A percentile compares a stretch with the other conserved stretches of the same genome.
These are phyloP conservation scores for Oryzias javanicus DNA, from an alignment of 2,113 vertebrate species.

Conservation along the genomic window DNA sequence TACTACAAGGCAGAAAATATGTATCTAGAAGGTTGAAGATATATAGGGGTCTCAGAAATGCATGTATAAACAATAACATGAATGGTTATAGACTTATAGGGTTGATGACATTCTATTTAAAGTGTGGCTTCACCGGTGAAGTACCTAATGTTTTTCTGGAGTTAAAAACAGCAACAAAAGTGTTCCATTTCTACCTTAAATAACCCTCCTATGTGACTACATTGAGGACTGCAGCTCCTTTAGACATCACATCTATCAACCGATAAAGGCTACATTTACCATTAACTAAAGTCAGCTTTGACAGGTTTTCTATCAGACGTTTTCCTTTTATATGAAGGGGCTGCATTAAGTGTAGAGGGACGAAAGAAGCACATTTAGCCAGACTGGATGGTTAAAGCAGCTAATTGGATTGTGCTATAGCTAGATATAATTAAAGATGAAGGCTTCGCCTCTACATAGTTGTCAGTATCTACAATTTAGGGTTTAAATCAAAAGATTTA, in stretches of 20 bases:
- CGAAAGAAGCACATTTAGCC: slow-evolving; percentile 4
- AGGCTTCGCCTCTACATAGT: too few relatives aligned
- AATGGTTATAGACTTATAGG: too few relatives aligned
- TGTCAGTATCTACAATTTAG: too few relatives aligned
- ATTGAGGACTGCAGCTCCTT: slow-evolving; percentile 38
- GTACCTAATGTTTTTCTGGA: slow-evolving; percentile 26
- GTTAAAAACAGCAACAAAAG: slow-evolving; percentile 30
- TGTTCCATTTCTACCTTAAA: slow-evolving; percentile 25
- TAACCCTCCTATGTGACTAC: slow-evolving; percentile 19
- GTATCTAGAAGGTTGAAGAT: too few relatives aligned
- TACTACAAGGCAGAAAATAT: too few relatives aligned
- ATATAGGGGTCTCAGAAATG: too few relatives aligned
- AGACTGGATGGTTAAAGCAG: too few relatives aligned
- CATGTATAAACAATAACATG: too few relatives aligned
- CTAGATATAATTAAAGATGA: too few relatives aligned
- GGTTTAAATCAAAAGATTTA: too few relatives aligned
- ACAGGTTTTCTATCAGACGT: slow-evolving; percentile 29
- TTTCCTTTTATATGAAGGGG: slow-evolving; percentile 9
- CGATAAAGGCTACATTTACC: slow-evolving; percentile 37
- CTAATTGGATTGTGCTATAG: too few relatives aligned
- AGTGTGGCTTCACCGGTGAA: background rate
- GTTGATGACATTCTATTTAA: too few relatives aligned
- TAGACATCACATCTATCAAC: slow-evolving; percentile 24
- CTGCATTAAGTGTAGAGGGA: slow-evolving; percentile 33
- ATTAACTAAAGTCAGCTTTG: slow-evolving; percentile 42